Base-by-base conservation (phyloP, 2,113 vertebrate genomes). In the Mionectes macconnelli region DNA sequence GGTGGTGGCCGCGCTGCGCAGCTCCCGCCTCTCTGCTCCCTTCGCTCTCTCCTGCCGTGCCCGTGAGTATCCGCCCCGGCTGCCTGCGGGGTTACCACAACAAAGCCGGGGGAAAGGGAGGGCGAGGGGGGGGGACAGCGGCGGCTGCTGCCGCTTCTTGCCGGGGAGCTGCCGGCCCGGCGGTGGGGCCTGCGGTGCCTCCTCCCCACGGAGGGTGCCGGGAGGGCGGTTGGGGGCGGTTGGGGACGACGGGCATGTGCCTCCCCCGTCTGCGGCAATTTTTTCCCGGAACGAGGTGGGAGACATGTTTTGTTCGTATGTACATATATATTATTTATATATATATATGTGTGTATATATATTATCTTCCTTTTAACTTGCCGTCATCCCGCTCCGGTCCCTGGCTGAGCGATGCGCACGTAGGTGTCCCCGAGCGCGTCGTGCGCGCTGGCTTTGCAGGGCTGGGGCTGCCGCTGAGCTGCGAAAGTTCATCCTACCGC, bases 1-100 rank as follows among this genome's bases (percentile, higher is more conserved):
- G 28, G 84, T 3, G 35, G 53, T 15, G 0, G 33, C 3, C 0
- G 3, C 3, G 33, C 21, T 39, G 64, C 3, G 49, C 1, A 2
- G 9, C 19, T 9, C 37, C 35, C 19, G 22, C 23, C 42, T 50
- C 10, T 9, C 30, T 16, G 6, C 19, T 16, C n/a, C 16, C 1
- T 8, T 8, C 13, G 19, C 17, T 12, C 14, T 67, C 7, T 10
- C 3, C 8, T 39, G 5, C 47, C 8, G 74, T 66, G 47, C 6
- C 8, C 13, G 94, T 94, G 87, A 94, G 94, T 95, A 91, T 93
- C 68, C 37, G 49, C 39, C 42, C 17, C 20, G 55, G 62, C 57
- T 62, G 82, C 60, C n/a, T 39, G 47, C 53, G 53, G 39, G 6
- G 94, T 91, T 80, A 30, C 90, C 63, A 86, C 64, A 93, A 83